phyloP scores from a whole-genome alignment of 2,888 invertebrate genomes.

The Graphium colonna region DNA sequence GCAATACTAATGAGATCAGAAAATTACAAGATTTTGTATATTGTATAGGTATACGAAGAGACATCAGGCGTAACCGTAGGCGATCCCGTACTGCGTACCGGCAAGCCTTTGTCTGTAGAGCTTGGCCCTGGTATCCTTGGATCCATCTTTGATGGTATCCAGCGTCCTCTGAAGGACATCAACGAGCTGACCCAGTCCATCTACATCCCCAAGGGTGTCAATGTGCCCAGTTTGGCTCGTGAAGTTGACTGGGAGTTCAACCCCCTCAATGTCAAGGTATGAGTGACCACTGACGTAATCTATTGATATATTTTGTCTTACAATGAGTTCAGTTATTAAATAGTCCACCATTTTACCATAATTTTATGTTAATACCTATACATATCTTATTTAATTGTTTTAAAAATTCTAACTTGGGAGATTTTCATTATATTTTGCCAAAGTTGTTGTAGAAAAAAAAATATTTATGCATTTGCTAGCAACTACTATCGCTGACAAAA shows the following conservation, averaged over 20 bases:
- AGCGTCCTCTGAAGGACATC: conserved; percentile 98
- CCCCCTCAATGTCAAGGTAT: conserved; percentile 88
- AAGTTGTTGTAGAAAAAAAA: no score
- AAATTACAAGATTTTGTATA: background rate
- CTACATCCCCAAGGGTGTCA: conserved; percentile 99
- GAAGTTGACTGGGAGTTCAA: conserved; percentile 94
- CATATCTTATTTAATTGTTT: no score
- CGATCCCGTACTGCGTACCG: conserved; percentile 98
- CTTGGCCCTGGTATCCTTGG: conserved; percentile 99
- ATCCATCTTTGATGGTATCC: conserved; percentile 99
- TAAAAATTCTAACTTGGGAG: no score
- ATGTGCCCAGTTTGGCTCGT: conserved; percentile 93
- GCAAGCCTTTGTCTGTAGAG: conserved; percentile 99
- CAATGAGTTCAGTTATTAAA: no score
- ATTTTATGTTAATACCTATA: background rate
- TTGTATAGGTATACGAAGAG: conserved; percentile 91
- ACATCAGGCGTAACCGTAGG: conserved; percentile 99
- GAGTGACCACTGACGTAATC: no score
- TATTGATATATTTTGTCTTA: no score
- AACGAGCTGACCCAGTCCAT: conserved; percentile 95
- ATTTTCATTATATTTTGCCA: no score
- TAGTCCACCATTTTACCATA: background rate
- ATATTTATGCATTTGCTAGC: no score
- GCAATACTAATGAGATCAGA: background rate
- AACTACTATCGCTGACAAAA: no score